Percentiles rank a stretch among this genome's conserved stretches.
These are phyloP conservation scores for Tupaia chinensis DNA, from an alignment of 2,113 vertebrate genomes.

Conservation along the genomic window DNA sequence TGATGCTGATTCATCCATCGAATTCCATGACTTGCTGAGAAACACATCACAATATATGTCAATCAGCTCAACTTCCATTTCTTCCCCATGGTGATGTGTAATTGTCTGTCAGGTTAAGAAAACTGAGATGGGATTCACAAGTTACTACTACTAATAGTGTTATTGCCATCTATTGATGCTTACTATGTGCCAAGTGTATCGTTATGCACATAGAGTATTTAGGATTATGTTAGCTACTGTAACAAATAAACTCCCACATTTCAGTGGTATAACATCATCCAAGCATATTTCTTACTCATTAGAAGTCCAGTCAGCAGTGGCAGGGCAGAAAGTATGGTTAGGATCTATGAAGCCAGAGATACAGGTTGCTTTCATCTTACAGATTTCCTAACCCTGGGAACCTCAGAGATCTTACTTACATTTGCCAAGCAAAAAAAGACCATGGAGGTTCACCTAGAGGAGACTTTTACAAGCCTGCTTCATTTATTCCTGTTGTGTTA, in stretches of 20 bases:
- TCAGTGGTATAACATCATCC: background rate
- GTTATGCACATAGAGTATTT: background rate
- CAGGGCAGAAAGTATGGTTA: background rate
- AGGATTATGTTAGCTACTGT: background rate
- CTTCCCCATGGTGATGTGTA: constrained; percentile 47
- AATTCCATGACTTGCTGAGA: constrained; percentile 43
- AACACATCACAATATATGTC: constrained; percentile 58
- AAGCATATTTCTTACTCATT: background rate
- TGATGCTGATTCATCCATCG: background rate
- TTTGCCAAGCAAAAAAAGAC: background rate
- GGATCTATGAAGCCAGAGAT: background rate
- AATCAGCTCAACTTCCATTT: constrained; percentile 65
- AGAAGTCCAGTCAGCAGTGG: background rate
- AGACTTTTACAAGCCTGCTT: background rate
- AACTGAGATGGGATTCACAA: background rate
- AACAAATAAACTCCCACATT: background rate
- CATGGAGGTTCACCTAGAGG: background rate
- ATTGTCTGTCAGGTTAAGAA: constrained; percentile 68
- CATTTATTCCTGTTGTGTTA: too few species aligned
- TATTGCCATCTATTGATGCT: background rate
- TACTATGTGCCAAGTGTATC: background rate
- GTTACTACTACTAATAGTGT: constrained; percentile 57
- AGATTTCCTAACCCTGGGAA: too few species aligned
- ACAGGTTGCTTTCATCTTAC: too few species aligned
- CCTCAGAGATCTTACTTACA: background rate